These are phyloP conservation scores for Phalacrocorax aristotelis DNA, from an alignment of 2,113 vertebrate species.

Conservation along the genomic window DNA sequence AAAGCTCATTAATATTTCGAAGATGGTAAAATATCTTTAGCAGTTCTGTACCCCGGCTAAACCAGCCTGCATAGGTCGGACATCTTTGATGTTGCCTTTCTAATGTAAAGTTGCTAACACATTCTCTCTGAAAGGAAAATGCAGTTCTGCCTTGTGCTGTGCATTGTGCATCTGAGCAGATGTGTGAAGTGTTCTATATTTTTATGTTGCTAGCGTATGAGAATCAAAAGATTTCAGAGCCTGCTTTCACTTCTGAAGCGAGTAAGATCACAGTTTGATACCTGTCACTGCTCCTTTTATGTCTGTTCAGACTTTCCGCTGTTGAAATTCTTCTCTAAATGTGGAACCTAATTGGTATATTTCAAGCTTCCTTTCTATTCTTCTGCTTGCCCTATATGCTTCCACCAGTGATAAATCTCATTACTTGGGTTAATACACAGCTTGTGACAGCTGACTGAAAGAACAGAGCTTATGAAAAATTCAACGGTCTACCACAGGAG, in stretches of 20 bases:
- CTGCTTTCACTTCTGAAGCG: slow-evolving; percentile 5
- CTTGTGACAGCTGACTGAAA: background rate
- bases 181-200: background rate
- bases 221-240: slow-evolving; percentile 23
- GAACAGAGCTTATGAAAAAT: slow-evolving; percentile 17
- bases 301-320: background rate
- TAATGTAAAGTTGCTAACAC: background rate
- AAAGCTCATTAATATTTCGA: background rate
- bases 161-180: background rate
- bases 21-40: background rate
- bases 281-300: slow-evolving; percentile 34
- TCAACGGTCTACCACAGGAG: background rate
- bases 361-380: background rate
- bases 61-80: background rate
- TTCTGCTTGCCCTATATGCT: background rate
- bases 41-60: background rate
- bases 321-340: background rate
- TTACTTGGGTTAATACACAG: background rate
- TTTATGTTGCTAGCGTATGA: background rate
- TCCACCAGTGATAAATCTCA: background rate
- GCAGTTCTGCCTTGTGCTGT: background rate
- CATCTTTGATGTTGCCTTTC: background rate
- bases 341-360: background rate
- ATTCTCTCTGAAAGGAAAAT: background rate
- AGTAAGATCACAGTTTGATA: slow-evolving; percentile 5